Base-by-base conservation (phyloP, 2,888 invertebrate species). In the Sphaeridia pumilis region DNA sequence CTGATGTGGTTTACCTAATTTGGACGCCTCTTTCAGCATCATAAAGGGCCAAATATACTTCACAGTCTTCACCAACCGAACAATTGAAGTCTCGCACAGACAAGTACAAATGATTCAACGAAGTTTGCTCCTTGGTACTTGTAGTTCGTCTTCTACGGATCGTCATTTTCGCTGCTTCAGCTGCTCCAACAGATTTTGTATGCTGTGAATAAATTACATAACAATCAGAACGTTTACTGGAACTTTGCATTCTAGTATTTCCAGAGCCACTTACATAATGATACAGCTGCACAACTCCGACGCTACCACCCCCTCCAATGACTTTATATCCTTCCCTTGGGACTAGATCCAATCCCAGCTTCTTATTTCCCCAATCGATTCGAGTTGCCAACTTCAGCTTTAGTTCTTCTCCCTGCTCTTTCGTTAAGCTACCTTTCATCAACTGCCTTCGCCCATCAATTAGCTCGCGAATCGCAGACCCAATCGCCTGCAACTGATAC, bases 301-400 rank as follows among this genome's bases (percentile, higher is more conserved):
- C 84, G 46, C 83, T 79, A 36, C 27, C 42, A 67, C 88, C 88
- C 27, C 88, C 85, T 69, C 92, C 88, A 34, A 93, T 89, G 70
- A 88, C 88, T 68, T 88, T 81, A 25, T 87, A 84, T 28, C 88
- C 87, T 60, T 85, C 81, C 25, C 94, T 78, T 0, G 94, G 94
- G 24, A 94, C 93, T 68, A 94, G 72, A 72, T 94, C 94, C 68
- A 94, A 72, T 0, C 87, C 87, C 47, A 94, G 77, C 76, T 90
- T 88, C 70, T 93, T 80, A 75, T 93, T 93, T 49, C 93, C 93
- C 92, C 92, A 93, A 73, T 94, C 93, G 49, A 94, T 86, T 74
- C 89, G 89, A 53, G 84, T 83, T 62, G 88, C 88, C 54, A 92
- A 86, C 69, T 84, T 83, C 67, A 87, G 74, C 69, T 89, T 83